phyloP scores from a whole-genome alignment of 2,113 vertebrate species.

The Mirza zaza region DNA sequence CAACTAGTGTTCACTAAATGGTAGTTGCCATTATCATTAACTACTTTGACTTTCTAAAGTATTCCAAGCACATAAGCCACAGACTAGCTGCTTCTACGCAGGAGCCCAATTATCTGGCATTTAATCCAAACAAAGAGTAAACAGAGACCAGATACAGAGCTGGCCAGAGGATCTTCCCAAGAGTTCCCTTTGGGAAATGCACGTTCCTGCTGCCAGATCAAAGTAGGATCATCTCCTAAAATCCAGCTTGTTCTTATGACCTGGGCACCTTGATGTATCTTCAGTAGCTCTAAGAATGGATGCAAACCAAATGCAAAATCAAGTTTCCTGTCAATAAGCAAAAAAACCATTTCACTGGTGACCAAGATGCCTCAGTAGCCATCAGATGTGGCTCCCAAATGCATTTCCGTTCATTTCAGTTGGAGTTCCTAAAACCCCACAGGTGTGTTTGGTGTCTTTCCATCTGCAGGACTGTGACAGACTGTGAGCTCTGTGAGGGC shows the following conservation, averaged over 20 bases:
- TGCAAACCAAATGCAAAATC: background rate
- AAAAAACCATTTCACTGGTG: background rate
- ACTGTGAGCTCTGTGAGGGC: accelerated
- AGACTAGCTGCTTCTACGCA: constrained; percentile 43
- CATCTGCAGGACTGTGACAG: background rate
- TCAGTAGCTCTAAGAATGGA: background rate
- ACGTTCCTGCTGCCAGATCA: background rate
- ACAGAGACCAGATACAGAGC: background rate
- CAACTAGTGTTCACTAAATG: constrained; percentile 38
- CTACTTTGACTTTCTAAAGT: constrained; percentile 54
- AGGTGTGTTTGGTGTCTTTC: background rate
- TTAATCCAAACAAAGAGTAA: constrained; percentile 38
- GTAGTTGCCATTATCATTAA: constrained; percentile 20
- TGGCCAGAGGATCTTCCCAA: constrained; percentile 16
- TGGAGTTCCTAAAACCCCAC: background rate
- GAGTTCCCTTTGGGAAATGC: background rate
- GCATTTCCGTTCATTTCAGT: background rate
- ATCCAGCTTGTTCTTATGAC: background rate
- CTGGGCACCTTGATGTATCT: background rate
- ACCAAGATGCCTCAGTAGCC: background rate
- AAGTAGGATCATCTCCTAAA: background rate
- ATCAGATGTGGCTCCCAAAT: background rate
- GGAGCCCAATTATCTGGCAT: constrained; percentile 2
- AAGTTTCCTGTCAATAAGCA: background rate
- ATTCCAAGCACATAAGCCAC: constrained; percentile 30